A percentile compares a stretch with the other conserved stretches of the same genome.
Evolutionary conservation across 2,888 invertebrate genomes (phyloP).

Genomic region (Cheilosia urbana): DNA sequence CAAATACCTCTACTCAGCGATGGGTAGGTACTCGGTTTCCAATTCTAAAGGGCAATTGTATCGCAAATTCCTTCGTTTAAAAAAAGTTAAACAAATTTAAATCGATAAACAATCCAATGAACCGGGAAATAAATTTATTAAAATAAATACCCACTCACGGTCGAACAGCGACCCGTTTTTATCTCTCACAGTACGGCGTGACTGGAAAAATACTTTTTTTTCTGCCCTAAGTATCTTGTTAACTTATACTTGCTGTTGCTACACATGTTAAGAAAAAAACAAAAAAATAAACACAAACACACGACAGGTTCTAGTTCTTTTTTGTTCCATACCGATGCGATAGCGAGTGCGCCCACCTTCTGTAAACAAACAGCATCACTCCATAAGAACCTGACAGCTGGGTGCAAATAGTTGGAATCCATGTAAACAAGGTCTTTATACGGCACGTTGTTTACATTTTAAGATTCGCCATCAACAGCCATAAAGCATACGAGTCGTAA

Average conservation of each 20-base stretch:
- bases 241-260: too few species aligned
- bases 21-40: too few species aligned
- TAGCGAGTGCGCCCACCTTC: not conserved
- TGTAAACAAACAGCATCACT: not conserved
- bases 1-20: not conserved
- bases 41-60: too few species aligned
- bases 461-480: constrained; percentile 4
- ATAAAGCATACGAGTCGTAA: not conserved
- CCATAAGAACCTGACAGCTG: not conserved
- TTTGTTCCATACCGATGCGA: not conserved
- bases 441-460: constrained; percentile 11
- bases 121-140: not conserved
- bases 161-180: not conserved
- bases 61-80: not conserved
- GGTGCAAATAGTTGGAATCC: constrained; percentile 13
- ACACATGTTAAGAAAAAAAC: too few species aligned
- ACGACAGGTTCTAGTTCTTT: too few species aligned
- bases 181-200: not conserved
- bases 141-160: not conserved
- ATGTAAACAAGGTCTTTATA: not conserved
- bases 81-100: too few species aligned
- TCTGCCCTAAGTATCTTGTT: not conserved
- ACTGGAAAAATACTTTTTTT: not conserved
- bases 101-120: not conserved
- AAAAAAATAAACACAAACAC: too few species aligned